Percentiles rank a stretch among this genome's conserved stretches.
phyloP scores from a whole-genome alignment of 2,797 vertebrate genomes.

The Fratercula arctica region DNA sequence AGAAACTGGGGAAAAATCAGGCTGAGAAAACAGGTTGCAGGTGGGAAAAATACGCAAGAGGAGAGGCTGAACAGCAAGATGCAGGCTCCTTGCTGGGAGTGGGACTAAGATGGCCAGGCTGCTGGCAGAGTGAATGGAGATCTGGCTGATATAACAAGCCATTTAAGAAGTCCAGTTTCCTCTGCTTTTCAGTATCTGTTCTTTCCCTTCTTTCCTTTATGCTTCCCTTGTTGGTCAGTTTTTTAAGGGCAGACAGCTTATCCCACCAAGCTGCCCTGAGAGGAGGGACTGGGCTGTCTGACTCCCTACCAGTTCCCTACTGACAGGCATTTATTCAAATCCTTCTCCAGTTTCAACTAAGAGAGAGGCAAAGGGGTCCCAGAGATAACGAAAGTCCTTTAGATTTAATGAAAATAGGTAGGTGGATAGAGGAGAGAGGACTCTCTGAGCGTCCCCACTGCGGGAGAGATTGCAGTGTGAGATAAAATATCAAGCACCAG shows the following conservation, averaged over 20 bases:
- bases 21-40: neutral
- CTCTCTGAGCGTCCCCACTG: neutral
- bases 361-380: neutral
- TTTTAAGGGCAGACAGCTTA: neutral
- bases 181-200: neutral
- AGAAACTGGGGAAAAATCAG: neutral
- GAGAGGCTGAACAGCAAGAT: neutral
- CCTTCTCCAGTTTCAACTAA: neutral
- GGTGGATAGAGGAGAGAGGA: neutral
- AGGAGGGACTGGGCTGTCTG: neutral
- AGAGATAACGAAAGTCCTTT: neutral
- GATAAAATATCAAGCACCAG: neutral
- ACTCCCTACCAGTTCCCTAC: neutral
- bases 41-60: neutral
- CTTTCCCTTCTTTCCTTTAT: neutral
- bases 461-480: neutral
- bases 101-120: neutral
- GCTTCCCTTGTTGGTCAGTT: neutral
- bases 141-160: neutral
- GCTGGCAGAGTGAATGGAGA: neutral
- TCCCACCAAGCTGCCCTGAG: neutral
- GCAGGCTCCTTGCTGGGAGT: neutral
- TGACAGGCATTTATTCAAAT: constrained; percentile 1
- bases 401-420: neutral
- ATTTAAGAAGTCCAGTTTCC: neutral